Base-by-base conservation (phyloP, 2,888 invertebrate genomes). In the Acanthosoma haemorrhoidale region DNA sequence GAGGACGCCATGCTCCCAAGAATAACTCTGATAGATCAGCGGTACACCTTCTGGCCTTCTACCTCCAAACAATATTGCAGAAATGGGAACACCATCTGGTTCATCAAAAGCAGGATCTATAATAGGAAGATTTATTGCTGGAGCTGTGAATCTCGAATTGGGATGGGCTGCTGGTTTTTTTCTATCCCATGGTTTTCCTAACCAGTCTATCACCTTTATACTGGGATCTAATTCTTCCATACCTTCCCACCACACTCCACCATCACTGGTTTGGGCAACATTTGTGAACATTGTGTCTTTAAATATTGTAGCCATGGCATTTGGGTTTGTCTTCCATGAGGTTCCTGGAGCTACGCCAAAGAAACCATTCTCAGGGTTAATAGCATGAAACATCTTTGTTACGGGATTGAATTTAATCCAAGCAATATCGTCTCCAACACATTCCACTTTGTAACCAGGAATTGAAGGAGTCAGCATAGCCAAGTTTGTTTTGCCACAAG, bases 181-280 rank as follows among this genome's bases (percentile, higher is more conserved):
- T n/a, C 84, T 85, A 31, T 82, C 81, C 92, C 92, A 94, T 2
- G 87, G 84, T 64, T 89, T 87, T 36, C 94, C 93, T 76, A 87
- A 84, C 96, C 96, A 96, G 78, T 94, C 92, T 16, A 94, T 84
- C 76, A 83, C 81, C 5, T 87, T 83, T 75, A 82, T 81, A 16
- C 81, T 77, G 0, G 73, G 63, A 0, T 88, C 79, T 73, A 90
- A 87, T 64, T 90, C 88, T 78, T 94, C 94, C 86, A 99, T 86
- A 16, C 99, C 99, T 80, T 99, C 98, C 99, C 99, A 99, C 84
- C 87, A 99, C 2, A 96, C 94, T 1, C 96, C 96, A 2, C 99
- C 98, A 77, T 98, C 97, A 66, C 87, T 88, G 0, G 97, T 98
- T 76, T 89, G 88, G 0, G 95, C 99, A 2, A 98, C 97, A 80